Evolutionary conservation across 2,797 vertebrate genomes (phyloP).

Genomic region (Amphiprion clarkii): DNA sequence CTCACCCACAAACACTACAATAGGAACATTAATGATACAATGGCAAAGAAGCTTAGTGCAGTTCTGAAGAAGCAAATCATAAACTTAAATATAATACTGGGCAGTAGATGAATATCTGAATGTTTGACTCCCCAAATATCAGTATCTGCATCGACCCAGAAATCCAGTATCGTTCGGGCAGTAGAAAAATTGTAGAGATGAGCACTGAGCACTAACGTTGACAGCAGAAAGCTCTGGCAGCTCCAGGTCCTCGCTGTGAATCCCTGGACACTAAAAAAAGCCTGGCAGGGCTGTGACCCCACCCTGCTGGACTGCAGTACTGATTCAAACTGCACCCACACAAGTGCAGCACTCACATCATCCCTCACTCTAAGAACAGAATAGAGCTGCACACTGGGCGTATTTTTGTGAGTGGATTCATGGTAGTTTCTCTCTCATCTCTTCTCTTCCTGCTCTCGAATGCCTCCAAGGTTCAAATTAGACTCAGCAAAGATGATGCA

Average conservation of each 20-base stretch:
- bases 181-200: not conserved
- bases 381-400: not conserved
- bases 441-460: slow-evolving; percentile 5
- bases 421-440: slow-evolving; percentile 2
- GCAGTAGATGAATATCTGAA: too few relatives aligned
- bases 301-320: slow-evolving; percentile 24
- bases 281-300: slow-evolving; percentile 7
- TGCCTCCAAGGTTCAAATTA: slow-evolving; percentile 37
- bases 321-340: slow-evolving; percentile 26
- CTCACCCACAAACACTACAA: too few relatives aligned
- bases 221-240: slow-evolving; percentile 14
- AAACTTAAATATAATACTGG: too few relatives aligned
- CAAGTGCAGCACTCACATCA: slow-evolving; percentile 23
- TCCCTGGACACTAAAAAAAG: not conserved
- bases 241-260: slow-evolving; percentile 17
- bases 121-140: too few relatives aligned
- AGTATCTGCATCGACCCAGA: too few relatives aligned
- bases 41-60: too few relatives aligned
- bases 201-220: not conserved
- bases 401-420: slow-evolving; percentile 22
- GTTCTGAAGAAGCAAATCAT: too few relatives aligned
- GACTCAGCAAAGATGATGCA: slow-evolving; percentile 39
- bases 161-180: too few relatives aligned
- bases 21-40: too few relatives aligned
- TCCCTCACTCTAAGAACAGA: not conserved